Evolutionary conservation across 1,140 invertebrate genomes (phyloP).

Genomic region (Chrysomallon squamiferum): DNA sequence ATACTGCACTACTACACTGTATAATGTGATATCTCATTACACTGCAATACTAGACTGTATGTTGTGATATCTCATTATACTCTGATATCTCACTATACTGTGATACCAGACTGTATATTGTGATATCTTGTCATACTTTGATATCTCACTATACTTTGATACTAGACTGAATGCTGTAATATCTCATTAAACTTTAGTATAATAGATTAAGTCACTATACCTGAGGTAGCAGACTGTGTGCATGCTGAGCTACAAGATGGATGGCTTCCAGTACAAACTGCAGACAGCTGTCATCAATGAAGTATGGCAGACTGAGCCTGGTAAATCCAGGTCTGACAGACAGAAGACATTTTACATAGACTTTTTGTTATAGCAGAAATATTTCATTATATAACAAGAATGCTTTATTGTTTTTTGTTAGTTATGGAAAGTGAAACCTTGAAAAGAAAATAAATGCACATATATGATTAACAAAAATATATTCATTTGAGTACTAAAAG

Average conservation of each 20-base stretch:
- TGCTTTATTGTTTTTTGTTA: neutral
- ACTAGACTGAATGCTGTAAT: too few species aligned
- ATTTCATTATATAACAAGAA: neutral
- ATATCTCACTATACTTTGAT: too few species aligned
- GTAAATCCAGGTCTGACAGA: slow-evolving; percentile 77
- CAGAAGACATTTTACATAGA: neutral
- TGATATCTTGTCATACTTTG: too few species aligned
- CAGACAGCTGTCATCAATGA: slow-evolving; percentile 78
- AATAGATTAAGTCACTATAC: slow-evolving; percentile 29
- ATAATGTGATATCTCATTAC: too few species aligned
- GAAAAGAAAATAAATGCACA: neutral
- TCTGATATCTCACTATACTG: too few species aligned
- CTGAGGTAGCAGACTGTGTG: slow-evolving; percentile 86
- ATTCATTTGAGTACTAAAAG: neutral
- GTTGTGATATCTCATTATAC: too few species aligned
- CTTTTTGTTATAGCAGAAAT: neutral
- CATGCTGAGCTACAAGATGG: slow-evolving; percentile 85
- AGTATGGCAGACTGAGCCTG: slow-evolving; percentile 84
- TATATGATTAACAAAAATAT: neutral
- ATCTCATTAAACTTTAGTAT: too few species aligned
- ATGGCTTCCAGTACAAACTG: slow-evolving; percentile 85
- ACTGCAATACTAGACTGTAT: too few species aligned
- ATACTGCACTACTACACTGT: too few species aligned
- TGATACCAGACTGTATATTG: too few species aligned
- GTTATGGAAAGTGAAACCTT: neutral